Percentiles rank a stretch among this genome's conserved stretches.
Evolutionary conservation across 2,888 invertebrate genomes (phyloP).

Genomic region (Pocota personata): DNA sequence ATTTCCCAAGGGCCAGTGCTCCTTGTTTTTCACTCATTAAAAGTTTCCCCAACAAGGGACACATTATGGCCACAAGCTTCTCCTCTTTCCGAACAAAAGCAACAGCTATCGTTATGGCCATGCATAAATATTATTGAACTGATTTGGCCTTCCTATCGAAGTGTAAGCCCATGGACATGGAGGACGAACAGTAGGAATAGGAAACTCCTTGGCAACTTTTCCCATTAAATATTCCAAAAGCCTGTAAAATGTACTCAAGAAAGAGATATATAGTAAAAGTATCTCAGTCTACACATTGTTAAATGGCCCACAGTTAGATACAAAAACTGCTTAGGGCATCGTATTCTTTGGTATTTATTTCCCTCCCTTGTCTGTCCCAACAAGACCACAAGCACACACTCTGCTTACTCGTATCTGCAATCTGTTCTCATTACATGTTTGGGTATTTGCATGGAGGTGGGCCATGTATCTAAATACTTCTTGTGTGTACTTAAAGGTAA

Average conservation of each 20-base stretch:
- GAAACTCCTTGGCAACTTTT: slow-evolving; percentile 25
- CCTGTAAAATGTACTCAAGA: slow-evolving; percentile 10
- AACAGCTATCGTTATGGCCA: background rate
- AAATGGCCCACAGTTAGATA: slow-evolving; percentile 12
- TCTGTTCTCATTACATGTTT: slow-evolving; percentile 8
- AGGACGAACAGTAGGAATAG: background rate
- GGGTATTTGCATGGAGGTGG: background rate
- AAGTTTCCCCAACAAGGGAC: slow-evolving; percentile 24
- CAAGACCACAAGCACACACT: background rate
- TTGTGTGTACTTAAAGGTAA: background rate
- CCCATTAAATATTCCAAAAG: slow-evolving; percentile 34
- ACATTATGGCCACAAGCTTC: slow-evolving; percentile 7
- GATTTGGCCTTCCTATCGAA: background rate
- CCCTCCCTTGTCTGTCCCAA: background rate
- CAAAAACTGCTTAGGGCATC: background rate
- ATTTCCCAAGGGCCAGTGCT: background rate
- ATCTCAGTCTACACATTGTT: slow-evolving; percentile 11
- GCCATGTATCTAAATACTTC: background rate
- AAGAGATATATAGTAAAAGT: slow-evolving; percentile 1
- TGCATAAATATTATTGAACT: slow-evolving; percentile 36
- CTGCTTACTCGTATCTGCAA: background rate
- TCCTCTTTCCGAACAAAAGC: background rate
- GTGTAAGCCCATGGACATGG: background rate
- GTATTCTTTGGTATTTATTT: background rate
- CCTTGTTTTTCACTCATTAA: slow-evolving; percentile 23